Conservation (phyloP, 2,113 vertebrate genomes). For the Galbula dea region DNA sequence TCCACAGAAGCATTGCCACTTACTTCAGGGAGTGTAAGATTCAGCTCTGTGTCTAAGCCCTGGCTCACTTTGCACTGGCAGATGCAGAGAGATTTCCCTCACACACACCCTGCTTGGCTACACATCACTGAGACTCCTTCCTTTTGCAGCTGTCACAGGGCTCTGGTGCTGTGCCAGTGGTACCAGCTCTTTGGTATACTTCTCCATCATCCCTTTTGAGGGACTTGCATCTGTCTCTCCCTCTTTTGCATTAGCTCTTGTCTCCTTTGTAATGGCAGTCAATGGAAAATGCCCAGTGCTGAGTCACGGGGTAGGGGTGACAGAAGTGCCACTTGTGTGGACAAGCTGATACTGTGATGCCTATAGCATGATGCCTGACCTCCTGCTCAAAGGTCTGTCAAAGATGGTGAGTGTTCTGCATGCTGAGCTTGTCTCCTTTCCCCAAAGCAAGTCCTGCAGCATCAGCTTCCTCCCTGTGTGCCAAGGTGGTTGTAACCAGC, state of each 20-base stretch:
- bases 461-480: neutral
- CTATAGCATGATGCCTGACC: neutral
- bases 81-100: neutral
- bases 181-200: neutral
- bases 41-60: neutral
- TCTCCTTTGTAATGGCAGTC: neutral
- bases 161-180: neutral
- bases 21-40: neutral
- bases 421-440: neutral
- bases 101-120: neutral
- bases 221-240: neutral
- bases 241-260: neutral
- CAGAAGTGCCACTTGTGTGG: neutral
- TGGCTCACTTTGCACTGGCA: neutral
- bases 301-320: neutral
- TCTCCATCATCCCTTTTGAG: neutral
- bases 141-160: slow-evolving; percentile 20
- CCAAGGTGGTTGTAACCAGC: accelerated
- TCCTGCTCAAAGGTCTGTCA: neutral
- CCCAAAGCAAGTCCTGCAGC: neutral
- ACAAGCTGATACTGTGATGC: neutral
- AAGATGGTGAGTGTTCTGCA: neutral
- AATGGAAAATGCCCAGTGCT: neutral
- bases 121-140: neutral
- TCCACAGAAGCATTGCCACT: neutral